Conservation (phyloP, 35 echinoderm and acorn worm genomes). For the Amphiura filiformis region DNA sequence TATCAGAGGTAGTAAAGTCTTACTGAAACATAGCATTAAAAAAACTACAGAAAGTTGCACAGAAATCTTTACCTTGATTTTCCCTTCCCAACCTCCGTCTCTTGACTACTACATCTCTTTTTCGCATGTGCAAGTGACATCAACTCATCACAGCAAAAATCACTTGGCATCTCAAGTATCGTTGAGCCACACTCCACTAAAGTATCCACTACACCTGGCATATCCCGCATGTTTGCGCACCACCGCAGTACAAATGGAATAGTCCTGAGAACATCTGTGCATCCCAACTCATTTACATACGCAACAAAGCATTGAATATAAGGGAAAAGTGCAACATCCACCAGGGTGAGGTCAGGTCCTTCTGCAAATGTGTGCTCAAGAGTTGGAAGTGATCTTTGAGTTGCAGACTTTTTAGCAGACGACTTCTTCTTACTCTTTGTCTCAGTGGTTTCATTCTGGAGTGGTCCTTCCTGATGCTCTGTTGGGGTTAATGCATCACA, state of each 20-base stretch:
- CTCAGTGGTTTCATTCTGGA: not conserved
- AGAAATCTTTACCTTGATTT: not conserved
- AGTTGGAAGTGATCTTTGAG: constrained; percentile 7
- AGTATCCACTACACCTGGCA: constrained; percentile 20
- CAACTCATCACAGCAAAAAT: not conserved
- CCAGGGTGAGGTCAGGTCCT: constrained; percentile 44
- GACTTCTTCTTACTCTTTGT: not conserved
- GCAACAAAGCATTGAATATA: constrained; percentile 18
- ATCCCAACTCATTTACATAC: not conserved
- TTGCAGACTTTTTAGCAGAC: not conserved
- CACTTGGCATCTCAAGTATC: constrained; percentile 11
- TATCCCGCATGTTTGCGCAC: constrained; percentile 39
- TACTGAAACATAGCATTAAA: too few species aligned
- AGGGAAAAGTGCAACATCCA: constrained; percentile 44
- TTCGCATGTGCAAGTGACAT: not conserved
- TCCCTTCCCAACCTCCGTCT: not conserved
- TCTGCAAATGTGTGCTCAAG: constrained; percentile 28
- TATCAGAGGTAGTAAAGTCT: too few species aligned
- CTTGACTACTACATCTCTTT: not conserved
- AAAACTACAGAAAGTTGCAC: too few species aligned
- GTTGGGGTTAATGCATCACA: not conserved
- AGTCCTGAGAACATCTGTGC: not conserved
- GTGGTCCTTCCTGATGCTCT: too few species aligned
- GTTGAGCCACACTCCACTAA: not conserved
- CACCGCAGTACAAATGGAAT: constrained; percentile 37